Conservation (phyloP, 2,797 vertebrate species). For the Sebastes matsubarae region DNA sequence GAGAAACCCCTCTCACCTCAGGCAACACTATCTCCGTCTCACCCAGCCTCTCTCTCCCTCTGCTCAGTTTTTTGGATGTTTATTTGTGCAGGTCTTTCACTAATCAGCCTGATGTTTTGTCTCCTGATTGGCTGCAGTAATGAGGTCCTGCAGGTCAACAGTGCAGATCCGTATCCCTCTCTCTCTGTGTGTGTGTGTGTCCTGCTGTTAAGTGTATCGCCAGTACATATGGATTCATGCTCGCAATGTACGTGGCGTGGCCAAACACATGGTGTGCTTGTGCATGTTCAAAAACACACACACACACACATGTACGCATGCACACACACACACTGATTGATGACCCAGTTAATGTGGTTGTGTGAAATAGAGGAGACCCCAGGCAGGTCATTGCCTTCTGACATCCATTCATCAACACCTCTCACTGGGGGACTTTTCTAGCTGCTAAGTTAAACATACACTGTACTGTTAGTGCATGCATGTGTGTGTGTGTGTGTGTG, state of each 20-base stretch:
- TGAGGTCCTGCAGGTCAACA: constrained; percentile 59
- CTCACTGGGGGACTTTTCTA: constrained; percentile 54
- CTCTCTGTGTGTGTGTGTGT: constrained; percentile 14
- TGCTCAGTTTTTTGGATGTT: constrained; percentile 32
- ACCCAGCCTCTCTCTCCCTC: background rate
- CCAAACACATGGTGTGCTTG: constrained; percentile 1
- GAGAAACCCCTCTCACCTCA: constrained; percentile 28
- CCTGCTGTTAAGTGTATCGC: background rate
- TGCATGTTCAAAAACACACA: constrained; percentile 12
- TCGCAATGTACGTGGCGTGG: background rate
- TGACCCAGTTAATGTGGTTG: constrained; percentile 59
- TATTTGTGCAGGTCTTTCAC: constrained; percentile 64
- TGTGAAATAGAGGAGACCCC: constrained; percentile 64
- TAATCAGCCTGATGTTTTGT: constrained; percentile 70
- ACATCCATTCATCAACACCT: constrained; percentile 68
- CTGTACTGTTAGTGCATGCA: constrained; percentile 42
- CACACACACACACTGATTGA: constrained; percentile 54
- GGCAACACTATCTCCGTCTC: constrained; percentile 1
- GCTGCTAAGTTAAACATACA: constrained; percentile 66
- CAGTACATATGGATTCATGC: constrained; percentile 13
- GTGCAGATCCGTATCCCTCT: constrained; percentile 61
- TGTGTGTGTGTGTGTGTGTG: background rate
- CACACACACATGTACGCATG: constrained; percentile 12
- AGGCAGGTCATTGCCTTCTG: constrained; percentile 60
- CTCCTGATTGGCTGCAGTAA: constrained; percentile 72